Percentiles rank a stretch among this genome's conserved stretches.
These are phyloP conservation scores for Drosophila bocqueti DNA, from an alignment of 1,140 invertebrate genomes.

Conservation along the genomic window DNA sequence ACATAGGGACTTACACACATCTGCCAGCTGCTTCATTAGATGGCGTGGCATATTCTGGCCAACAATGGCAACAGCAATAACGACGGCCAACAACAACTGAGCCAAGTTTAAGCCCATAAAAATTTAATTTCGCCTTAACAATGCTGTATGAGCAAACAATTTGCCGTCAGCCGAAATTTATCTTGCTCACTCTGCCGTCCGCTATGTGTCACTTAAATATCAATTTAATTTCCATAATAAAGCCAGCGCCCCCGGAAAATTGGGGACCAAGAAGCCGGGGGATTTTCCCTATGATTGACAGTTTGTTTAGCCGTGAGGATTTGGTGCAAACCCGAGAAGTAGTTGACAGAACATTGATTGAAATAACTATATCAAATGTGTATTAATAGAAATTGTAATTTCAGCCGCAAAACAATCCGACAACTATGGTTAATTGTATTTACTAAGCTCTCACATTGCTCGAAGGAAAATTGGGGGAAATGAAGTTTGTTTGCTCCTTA, in stretches of 20 bases:
- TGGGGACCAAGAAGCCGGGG: slow-evolving; percentile 29
- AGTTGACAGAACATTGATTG: slow-evolving; percentile 59
- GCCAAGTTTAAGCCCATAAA: slow-evolving; percentile 74
- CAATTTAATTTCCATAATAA: slow-evolving; percentile 83
- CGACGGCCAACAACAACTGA: slow-evolving; percentile 46
- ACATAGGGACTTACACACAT: slow-evolving; percentile 7
- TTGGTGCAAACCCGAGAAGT: slow-evolving; percentile 45
- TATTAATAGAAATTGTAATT: slow-evolving; percentile 60
- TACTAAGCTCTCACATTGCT: slow-evolving; percentile 60
- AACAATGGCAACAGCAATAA: slow-evolving; percentile 8
- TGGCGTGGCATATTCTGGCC: slow-evolving; percentile 53
- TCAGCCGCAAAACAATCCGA: slow-evolving; percentile 27
- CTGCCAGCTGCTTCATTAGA: slow-evolving; percentile 63
- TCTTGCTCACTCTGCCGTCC: slow-evolving; percentile 52
- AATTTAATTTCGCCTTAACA: slow-evolving; percentile 69
- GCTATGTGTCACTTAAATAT: slow-evolving; percentile 76
- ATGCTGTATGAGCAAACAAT: slow-evolving; percentile 69
- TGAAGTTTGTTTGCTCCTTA: slow-evolving; percentile 34
- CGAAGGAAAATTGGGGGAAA: slow-evolving; percentile 38
- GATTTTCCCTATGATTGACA: slow-evolving; percentile 75
- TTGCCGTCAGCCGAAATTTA: slow-evolving; percentile 72
- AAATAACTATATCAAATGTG: slow-evolving; percentile 72
- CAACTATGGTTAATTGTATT: slow-evolving; percentile 78
- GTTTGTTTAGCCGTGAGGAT: slow-evolving; percentile 37
- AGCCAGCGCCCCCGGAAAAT: slow-evolving; percentile 30